Conservation (phyloP, 2,797 vertebrate species). For the Sorex maritimensis region DNA sequence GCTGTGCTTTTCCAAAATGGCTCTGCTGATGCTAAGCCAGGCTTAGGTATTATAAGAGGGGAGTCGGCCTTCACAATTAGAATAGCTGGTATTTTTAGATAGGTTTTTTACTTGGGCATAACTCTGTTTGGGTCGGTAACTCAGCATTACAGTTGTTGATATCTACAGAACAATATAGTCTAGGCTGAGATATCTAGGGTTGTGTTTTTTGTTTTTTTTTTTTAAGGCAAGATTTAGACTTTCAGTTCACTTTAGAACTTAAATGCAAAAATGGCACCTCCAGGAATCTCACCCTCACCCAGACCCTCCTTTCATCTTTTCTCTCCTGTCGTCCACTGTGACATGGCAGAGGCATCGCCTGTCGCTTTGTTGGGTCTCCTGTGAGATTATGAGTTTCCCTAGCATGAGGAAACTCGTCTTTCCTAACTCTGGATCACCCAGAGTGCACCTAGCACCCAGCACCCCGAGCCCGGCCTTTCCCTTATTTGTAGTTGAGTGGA, state of each 20-base stretch:
- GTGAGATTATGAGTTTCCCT: background rate
- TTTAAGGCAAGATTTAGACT: no score
- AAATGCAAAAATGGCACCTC: background rate
- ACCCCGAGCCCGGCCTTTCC: no score
- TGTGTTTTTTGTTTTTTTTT: no score
- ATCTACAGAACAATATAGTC: background rate
- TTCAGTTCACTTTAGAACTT: background rate
- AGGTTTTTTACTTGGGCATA: background rate
- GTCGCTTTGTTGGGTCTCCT: background rate
- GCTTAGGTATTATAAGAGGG: no score
- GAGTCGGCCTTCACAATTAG: no score
- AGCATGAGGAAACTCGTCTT: no score
- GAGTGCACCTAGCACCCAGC: background rate
- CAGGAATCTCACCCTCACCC: fast-evolving
- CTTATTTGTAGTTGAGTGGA: background rate
- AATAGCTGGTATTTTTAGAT: no score
- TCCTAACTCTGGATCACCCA: background rate
- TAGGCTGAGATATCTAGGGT: background rate
- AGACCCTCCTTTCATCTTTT: fast-evolving
- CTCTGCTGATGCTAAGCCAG: no score
- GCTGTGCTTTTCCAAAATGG: no score
- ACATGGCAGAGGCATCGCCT: fast-evolving
- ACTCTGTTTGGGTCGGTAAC: background rate
- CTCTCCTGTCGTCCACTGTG: background rate
- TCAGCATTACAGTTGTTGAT: background rate